A percentile compares a stretch with the other conserved stretches of the same genome.
Conservation (phyloP, 2,113 vertebrate genomes). For the Circaetus gallicus region DNA sequence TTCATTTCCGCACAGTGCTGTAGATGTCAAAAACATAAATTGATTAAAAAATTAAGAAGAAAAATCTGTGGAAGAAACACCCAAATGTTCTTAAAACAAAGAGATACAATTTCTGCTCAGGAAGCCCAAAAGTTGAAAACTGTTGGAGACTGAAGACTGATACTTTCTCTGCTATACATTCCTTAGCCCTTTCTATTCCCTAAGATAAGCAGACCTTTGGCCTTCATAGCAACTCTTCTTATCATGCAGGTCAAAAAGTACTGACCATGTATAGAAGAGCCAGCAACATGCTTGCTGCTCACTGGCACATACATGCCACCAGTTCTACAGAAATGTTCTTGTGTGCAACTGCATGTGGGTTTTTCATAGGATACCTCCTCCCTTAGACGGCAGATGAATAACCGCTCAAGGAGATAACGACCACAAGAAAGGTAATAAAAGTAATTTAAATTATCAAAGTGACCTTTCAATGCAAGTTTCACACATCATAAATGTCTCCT, state of each 20-base stretch:
- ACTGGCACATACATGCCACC: background rate
- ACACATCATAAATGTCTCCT: background rate
- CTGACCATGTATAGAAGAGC: background rate
- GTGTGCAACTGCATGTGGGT: background rate
- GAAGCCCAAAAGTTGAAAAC: background rate
- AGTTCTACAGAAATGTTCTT: background rate
- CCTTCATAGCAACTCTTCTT: background rate
- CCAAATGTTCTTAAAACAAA: background rate
- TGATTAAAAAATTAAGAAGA: background rate
- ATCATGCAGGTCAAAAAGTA: background rate
- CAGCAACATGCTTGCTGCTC: background rate
- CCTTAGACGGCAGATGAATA: background rate
- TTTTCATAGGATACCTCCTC: background rate
- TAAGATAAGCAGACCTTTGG: background rate
- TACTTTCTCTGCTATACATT: background rate
- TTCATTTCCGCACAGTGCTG: background rate
- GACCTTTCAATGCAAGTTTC: background rate
- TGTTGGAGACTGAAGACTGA: background rate
- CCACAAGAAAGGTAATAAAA: background rate
- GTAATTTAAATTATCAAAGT: background rate
- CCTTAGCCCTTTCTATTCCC: background rate
- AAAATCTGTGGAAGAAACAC: background rate
- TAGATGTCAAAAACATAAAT: background rate
- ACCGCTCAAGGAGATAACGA: background rate
- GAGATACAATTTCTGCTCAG: background rate